Base-by-base conservation (phyloP, 2,113 vertebrate genomes). In the Takifugu bimaculatus region DNA sequence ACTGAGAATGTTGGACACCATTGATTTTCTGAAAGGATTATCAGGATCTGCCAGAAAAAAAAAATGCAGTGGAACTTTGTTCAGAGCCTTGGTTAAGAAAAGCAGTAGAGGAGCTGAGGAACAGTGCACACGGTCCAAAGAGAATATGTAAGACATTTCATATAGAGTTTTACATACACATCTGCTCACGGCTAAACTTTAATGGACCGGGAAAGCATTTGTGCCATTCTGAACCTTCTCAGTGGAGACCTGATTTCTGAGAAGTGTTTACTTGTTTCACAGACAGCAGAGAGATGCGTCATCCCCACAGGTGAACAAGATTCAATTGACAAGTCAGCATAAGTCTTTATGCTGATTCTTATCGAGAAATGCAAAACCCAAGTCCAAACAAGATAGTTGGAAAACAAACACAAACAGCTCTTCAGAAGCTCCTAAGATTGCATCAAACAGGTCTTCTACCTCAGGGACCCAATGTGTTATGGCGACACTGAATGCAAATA, bases 21-120 rank as follows among this genome's bases (percentile, higher is more conserved):
- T 86, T 72, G 70, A 80, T 79, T 71, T 87, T 68, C 94, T 90
- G 87, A 99, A 99, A 56, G 93, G 92, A 64, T 90, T 87, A 0
- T 73, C 67, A 9, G 93, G 92, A 89, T 97, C 97, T 99, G 82
- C 26, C 87, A 87, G 78, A 15, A 75, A 50, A 78, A 15, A 75
- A 54, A 70, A 52, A 78, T 47, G 43, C 51, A 70, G 75, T 67
- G 29, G 25, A 57, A 78, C 63, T 75, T 39, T 39, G 35, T 39
- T 39, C 35, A 39, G 11, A 10, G 2, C 11, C 7, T 10, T 39
- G 11, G 9, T 10, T 10, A 39, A 32, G 29, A 32, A 32, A 32
- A 32, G 29, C 5, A 6, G 29, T 32, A 32, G 29, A 32, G 29
- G 29, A 32, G 29, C 4, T 32, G 29, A 32, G 4, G 29, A 32